phyloP scores from a whole-genome alignment of 2,888 invertebrate genomes.

The Agrochola macilenta region DNA sequence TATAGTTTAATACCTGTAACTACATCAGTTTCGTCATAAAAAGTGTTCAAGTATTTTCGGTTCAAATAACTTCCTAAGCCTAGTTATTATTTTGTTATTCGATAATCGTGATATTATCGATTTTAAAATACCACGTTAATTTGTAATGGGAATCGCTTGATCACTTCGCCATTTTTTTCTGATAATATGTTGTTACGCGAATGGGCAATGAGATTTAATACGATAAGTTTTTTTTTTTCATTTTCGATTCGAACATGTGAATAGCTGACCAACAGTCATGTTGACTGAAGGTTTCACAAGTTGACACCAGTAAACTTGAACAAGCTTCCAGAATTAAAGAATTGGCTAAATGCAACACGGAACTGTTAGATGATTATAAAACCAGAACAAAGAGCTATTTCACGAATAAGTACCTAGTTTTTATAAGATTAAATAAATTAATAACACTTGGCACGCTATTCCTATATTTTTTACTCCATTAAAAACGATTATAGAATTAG shows the following conservation, averaged over 20 bases:
- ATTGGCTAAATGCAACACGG: slow-evolving; percentile 17
- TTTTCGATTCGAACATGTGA: neutral
- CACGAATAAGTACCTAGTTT: slow-evolving; percentile 17
- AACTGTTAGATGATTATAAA: slow-evolving; percentile 17
- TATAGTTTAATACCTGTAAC: slow-evolving; percentile 3
- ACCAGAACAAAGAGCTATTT: slow-evolving; percentile 43
- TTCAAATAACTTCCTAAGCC: neutral
- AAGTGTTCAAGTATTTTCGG: slow-evolving; percentile 1
- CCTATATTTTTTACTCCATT: slow-evolving; percentile 24
- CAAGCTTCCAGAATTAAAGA: neutral
- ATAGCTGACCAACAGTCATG: neutral
- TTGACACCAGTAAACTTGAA: neutral
- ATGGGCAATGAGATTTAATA: neutral
- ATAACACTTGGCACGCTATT: slow-evolving; percentile 38
- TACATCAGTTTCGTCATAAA: slow-evolving; percentile 5
- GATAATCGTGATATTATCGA: slow-evolving; percentile 26
- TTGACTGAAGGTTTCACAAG: neutral
- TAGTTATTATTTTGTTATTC: slow-evolving; percentile 17
- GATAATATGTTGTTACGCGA: neutral
- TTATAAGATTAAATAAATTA: slow-evolving; percentile 40
- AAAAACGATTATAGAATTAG: slow-evolving; percentile 20
- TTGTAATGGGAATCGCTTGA: neutral
- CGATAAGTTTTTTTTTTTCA: neutral
- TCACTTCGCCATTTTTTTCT: neutral
- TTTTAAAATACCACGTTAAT: neutral